These are phyloP conservation scores for Heterotilapia buettikoferi DNA, from an alignment of 2,113 vertebrate genomes.

Conservation along the genomic window DNA sequence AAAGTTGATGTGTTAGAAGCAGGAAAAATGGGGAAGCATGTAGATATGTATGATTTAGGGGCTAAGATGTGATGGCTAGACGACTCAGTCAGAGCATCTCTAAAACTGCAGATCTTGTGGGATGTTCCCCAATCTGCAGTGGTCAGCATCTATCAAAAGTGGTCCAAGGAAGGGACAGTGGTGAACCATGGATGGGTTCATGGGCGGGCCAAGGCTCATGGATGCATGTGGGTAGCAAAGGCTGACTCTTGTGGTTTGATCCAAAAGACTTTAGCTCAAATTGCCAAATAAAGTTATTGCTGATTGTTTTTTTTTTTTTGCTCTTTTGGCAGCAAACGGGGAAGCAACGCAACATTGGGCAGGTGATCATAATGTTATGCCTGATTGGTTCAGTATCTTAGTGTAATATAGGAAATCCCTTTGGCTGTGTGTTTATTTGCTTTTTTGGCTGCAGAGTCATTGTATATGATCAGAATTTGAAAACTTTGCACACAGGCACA, in stretches of 20 bases:
- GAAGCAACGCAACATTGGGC: background rate
- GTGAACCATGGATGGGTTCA: background rate
- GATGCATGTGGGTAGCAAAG: background rate
- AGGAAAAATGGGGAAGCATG: background rate
- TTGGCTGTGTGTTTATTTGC: background rate
- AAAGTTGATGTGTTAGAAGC: background rate
- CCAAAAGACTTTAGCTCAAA: background rate
- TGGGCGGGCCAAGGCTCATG: background rate
- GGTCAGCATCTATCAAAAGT: background rate
- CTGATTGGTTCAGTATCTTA: background rate
- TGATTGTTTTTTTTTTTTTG: rapidly evolving
- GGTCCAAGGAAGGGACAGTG: background rate
- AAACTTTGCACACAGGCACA: background rate
- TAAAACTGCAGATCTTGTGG: background rate
- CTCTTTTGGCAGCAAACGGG: background rate
- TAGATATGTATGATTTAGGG: background rate
- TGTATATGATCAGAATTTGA: background rate
- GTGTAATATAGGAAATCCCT: background rate
- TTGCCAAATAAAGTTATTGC: background rate
- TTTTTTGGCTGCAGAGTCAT: background rate
- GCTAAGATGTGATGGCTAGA: background rate
- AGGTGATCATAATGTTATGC: background rate
- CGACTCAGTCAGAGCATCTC: background rate
- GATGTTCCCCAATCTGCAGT: background rate
- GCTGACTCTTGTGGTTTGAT: background rate